phyloP scores from a whole-genome alignment of 2,797 vertebrate species.

The Fratercula arctica region DNA sequence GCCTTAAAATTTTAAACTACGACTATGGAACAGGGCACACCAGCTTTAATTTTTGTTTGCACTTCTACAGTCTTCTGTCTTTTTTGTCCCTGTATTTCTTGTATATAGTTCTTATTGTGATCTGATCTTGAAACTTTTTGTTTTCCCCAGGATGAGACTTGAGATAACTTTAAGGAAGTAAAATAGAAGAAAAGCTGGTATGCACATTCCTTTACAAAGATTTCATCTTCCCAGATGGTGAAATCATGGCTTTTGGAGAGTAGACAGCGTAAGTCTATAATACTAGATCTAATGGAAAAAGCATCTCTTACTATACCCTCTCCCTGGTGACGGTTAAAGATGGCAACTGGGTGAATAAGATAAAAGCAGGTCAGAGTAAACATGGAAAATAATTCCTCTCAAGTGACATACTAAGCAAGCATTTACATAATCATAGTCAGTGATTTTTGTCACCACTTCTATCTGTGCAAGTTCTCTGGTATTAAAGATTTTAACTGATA shows the following conservation, averaged over 20 bases:
- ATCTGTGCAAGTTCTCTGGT: not conserved
- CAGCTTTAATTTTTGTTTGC: not conserved
- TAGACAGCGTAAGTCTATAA: not conserved
- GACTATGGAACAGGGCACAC: not conserved
- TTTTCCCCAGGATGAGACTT: not conserved
- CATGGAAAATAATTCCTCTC: not conserved
- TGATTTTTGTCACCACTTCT: not conserved
- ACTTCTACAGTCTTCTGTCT: not conserved
- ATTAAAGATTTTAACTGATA: not conserved
- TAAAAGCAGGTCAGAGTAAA: not conserved
- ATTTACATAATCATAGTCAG: not conserved
- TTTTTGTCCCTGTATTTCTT: not conserved
- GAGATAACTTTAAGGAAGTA: not conserved
- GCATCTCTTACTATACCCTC: not conserved
- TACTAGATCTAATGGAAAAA: not conserved
- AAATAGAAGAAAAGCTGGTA: not conserved
- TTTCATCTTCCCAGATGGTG: not conserved
- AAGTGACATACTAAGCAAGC: not conserved
- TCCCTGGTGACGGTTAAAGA: not conserved
- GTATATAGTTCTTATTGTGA: not conserved
- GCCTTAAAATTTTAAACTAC: not conserved
- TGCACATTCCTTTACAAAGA: not conserved
- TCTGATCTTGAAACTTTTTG: not conserved
- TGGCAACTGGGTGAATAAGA: not conserved
- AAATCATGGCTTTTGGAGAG: not conserved